phyloP scores from a whole-genome alignment of 2,888 invertebrate genomes.

The Myopa testacea region DNA sequence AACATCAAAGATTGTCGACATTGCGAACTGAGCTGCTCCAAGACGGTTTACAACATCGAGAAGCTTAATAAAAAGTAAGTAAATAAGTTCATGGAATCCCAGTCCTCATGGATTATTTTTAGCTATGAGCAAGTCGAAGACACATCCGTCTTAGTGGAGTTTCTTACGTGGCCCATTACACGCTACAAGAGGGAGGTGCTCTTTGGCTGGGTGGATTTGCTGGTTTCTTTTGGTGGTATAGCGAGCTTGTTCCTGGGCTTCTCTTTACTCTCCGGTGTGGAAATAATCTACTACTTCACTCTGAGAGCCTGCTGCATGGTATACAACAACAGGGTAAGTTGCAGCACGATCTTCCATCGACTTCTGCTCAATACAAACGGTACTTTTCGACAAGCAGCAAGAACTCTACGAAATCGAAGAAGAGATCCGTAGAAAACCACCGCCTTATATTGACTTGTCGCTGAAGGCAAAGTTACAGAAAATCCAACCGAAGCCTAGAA shows the following conservation, averaged over 20 bases:
- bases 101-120: not conserved
- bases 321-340: conserved; percentile 64
- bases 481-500: conserved; percentile 1
- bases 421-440: conserved; percentile 60
- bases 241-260: conserved; percentile 74
- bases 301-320: conserved; percentile 72
- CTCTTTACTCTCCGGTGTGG: conserved; percentile 80
- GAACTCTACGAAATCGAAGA: conserved; percentile 65
- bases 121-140: conserved; percentile 54
- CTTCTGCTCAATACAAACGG: not conserved
- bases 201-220: conserved; percentile 86
- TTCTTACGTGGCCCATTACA: conserved; percentile 79
- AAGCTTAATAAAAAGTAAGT: conserved; percentile 76
- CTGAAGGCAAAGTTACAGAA: conserved; percentile 54
- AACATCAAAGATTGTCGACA: conserved; percentile 73
- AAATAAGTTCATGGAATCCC: not conserved
- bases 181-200: conserved; percentile 83
- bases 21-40: conserved; percentile 80
- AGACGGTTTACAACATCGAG: conserved; percentile 81
- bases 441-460: conserved; percentile 61
- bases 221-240: conserved; percentile 73
- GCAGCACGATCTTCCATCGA: not conserved
- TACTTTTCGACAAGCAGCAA: conserved; percentile 51
- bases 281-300: conserved; percentile 82
- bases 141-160: conserved; percentile 69